Evolutionary conservation across 2,113 vertebrate species (phyloP), one percentile per base, ranked within the genome.

Genomic region (Bufo gargarizans): DNA sequence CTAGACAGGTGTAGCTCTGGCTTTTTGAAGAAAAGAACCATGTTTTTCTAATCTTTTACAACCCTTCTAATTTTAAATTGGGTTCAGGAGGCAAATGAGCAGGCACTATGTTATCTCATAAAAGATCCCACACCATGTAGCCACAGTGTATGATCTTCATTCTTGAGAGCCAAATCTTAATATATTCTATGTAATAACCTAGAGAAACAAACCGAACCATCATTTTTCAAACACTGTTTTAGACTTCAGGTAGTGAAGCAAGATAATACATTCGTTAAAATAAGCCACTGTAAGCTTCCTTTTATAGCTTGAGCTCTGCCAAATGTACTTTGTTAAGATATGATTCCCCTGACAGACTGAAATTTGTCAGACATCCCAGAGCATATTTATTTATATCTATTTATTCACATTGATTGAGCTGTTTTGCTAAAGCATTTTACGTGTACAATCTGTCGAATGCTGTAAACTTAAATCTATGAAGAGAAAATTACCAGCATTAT

Each of bases 371-470:
- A 13, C 14, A 14, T 77, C 77, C 56, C 58, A n/a, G 56, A 63
- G n/a, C 69, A 77, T 63, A 67, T 77, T 88, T 88, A 88, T 82
- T 50, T 74, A 55, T 77, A 77, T 65, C 77, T 80, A 50, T 81
- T 87, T 87, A 69, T 84, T 88, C 80, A 50, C 55, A 88, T 77
- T 77, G 71, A 88, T 88, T 84, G 69, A 77, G 87, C 56, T 88
- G 87, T 84, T 88, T 77, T 67, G 45, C n/a, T 83, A 77, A 86
- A 83, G 87, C 87, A 84, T 84, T 83, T 77, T 63, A 74, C 55
- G 61, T 87, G 63, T 78, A 80, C 76, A 80, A 80, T 87, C 47
- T 80, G 63, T 43, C 45, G 14, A 80, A 87, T 22, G 76, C 20
- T 79, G 22, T 80, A 80, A 77, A 76, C 71, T 77, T 1, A 7